Base-by-base conservation (phyloP, 1,140 invertebrate genomes). In the Pemphigus obesinymphae region DNA sequence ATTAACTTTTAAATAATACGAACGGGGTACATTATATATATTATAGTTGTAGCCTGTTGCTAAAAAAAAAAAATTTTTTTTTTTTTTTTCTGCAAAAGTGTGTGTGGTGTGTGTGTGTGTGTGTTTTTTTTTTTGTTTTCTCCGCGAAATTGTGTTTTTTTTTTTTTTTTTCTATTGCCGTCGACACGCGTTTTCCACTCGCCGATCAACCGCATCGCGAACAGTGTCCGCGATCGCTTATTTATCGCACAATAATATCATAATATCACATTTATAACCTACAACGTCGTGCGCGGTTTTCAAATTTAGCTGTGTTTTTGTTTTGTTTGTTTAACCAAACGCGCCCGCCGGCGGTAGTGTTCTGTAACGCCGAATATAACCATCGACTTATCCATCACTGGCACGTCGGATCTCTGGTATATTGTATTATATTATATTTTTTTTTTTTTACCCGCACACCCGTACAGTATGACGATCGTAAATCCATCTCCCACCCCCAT, bases 331-430 rank as follows among this genome's bases (percentile, higher is more conserved):
- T 20, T 29, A 34, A 72, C 40, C 68, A 48, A 48, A 72, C 66
- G 29, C n/a, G n/a, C n/a, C n/a, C 37, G 37, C 37, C 37, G 37
- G 43, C n/a, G 37, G 66, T 40, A 68, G 66, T 68, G 66, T 68
- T 40, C n/a, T n/a, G n/a, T 53, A 20, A 53, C 68, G 66, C 40
- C 66, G 26, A 72, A 72, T n/a, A n/a, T 40, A 50, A 78, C 34
- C 73, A 78, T n/a, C 75, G 43, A 58, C 75, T n/a, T n/a, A n/a
- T n/a, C n/a, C n/a, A n/a, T n/a, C n/a, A n/a, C n/a, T n/a, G n/a
- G 75, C 53, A 78, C 75, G 37, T 61, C 48, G 26, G n/a, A 55
- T 61, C 31, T 78, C 31, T 78, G 75, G 75, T 78, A 78, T 58
- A 78, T 15, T 76, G n/a, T 29, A n/a, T n/a, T n/a, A n/a, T n/a